Base-by-base conservation (phyloP, 2,888 invertebrate species). In the Drosophila glabriapex region DNA sequence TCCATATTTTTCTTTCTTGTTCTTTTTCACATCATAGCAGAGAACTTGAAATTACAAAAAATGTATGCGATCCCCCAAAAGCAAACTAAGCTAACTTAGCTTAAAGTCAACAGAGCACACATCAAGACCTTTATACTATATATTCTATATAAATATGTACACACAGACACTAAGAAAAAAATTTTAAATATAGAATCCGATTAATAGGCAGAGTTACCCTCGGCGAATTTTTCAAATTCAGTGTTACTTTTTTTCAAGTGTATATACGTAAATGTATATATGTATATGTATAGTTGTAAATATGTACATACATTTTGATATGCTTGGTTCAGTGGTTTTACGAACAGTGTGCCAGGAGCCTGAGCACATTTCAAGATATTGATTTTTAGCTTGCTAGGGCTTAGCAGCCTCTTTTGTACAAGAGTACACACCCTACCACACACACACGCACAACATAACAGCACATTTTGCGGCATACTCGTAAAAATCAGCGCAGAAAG, bases 381-480 rank as follows among this genome's bases (percentile, higher is more conserved):
- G 84, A 84, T 86, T 84, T 86, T 62, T 43, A 53, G 50, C 39
- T 28, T 50, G 25, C 46, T 55, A 35, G 50, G 68, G 50, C 67
- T 73, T 58, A 82, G 80, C 67, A 49, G 62, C 55, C 60, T 72
- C 54, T 63, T 25, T 46, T 70, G 43, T 37, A 39, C 4, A 35
- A 19, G 31, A 54, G n/a, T 41, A 41, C 39, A 56, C 19, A 71
- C 54, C 46, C 46, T 39, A 33, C 19, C 50, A 41, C 29, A 54
- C 31, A 59, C 39, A 56, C 29, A 46, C 37, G n/a, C 9, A 55
- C 19, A 55, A 29, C 19, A n/a, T 62, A 73, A 41, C 43, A 52
- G 55, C 56, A 68, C 62, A 63, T 58, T 72, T 62, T 66, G 31
- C 52, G 55, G 55, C 62, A 67, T 58, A 39, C 63, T 60, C 63